Base-by-base conservation (phyloP, 2,888 invertebrate genomes). In the Stratiomys singularior region DNA sequence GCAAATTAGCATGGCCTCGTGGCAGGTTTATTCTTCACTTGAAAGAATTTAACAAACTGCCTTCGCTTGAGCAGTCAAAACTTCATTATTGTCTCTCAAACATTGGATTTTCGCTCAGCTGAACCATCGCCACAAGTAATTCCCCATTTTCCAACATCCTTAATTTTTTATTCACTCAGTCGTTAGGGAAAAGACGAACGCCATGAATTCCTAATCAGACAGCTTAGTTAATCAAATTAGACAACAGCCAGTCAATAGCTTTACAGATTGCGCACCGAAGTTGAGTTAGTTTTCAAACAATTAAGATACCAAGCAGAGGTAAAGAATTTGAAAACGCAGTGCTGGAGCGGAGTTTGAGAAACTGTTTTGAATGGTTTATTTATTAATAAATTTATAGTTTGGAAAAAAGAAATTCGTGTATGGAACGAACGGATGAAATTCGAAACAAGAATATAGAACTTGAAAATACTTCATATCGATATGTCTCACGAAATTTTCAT, bases 151-250 rank as follows among this genome's bases (percentile, higher is more conserved):
- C 18, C 56, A 15, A 28, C 23, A 5, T 30, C 37, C 74, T 58
- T 60, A 58, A 74, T 74, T 58, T 74, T 30, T 60, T 21, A 60
- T 74, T 74, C 37, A 58, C 23, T 37, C 13, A 60, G 30, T 60
- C 37, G 58, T 23, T 30, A 37, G 23, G 13, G 30, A 74, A 74
- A 74, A 74, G 74, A 60, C 58, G 58, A 74, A 58, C 60, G 27
- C 74, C 74, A 74, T 74, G 74, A 74, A 74, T 74, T 74, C 60
- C 74, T 74, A 74, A 74, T 74, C 74, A 74, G 74, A 74, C 74
- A 30, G 74, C 37, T 37, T 60, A 30, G 58, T 60, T 74, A 74
- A 74, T 58, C 74, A 37, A 74, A 74, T 74, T 74, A 74, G 74
- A 60, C 74, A 58, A 74, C 74, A 74, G 60, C 74, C 60, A 28